Evolutionary conservation across 2,113 vertebrate genomes (phyloP).

Genomic region (Chinchilla lanigera): DNA sequence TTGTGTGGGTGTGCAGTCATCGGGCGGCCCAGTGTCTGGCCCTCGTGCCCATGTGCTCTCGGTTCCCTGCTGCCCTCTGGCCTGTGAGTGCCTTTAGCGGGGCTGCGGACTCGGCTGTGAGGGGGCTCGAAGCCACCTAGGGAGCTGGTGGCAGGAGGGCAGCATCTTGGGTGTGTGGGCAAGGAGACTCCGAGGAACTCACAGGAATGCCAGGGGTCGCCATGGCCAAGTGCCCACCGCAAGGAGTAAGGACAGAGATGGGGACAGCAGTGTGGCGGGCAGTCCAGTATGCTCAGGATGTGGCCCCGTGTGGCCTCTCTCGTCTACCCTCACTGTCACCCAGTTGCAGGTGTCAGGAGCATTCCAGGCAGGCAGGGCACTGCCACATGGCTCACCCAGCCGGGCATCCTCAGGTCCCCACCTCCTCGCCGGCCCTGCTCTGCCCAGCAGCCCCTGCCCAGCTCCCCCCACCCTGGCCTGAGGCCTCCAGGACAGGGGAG

Average conservation of each 20-base stretch:
- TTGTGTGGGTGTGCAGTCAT: neutral
- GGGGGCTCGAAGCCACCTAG: neutral
- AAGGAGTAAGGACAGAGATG: neutral
- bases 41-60: neutral
- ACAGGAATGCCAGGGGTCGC: neutral
- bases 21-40: neutral
- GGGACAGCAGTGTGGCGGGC: neutral
- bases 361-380: neutral
- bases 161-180: neutral
- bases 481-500: neutral
- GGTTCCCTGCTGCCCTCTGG: neutral
- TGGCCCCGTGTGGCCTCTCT: neutral
- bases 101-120: neutral
- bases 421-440: neutral
- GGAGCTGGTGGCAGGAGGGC: neutral
- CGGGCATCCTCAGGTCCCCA: too few species aligned
- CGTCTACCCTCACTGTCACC: neutral
- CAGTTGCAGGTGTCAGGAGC: neutral
- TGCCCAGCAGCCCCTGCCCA: neutral
- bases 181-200: neutral
- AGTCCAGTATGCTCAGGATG: neutral
- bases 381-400: neutral
- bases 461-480: neutral
- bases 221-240: neutral
- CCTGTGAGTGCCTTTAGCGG: neutral